Percentiles rank a stretch among this genome's conserved stretches.
These are phyloP conservation scores for Poeciliopsis infans DNA, from an alignment of 2,797 vertebrate species.

Conservation along the genomic window DNA sequence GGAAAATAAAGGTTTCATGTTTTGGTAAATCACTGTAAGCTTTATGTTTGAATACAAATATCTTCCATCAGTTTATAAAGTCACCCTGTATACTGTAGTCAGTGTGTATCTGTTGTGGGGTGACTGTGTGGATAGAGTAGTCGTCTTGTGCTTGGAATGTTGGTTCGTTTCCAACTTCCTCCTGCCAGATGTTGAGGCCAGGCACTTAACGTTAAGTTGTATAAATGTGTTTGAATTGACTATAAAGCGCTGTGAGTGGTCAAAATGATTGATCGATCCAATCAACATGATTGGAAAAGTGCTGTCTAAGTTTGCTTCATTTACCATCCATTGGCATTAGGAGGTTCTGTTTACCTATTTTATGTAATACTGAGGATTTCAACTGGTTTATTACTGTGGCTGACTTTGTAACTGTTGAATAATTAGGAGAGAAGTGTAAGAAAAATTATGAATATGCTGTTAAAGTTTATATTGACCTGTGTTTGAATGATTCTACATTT, in stretches of 20 bases:
- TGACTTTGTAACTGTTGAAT: background rate
- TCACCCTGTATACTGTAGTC: background rate
- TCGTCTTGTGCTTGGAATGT: no score
- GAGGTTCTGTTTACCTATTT: background rate
- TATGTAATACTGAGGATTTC: background rate
- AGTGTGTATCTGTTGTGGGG: background rate
- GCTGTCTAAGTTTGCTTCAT: no score
- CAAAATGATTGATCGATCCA: no score
- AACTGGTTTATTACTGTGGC: background rate
- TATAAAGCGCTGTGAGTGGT: no score
- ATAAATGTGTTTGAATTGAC: no score
- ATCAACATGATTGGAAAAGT: no score
- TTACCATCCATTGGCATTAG: background rate
- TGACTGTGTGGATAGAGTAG: no score
- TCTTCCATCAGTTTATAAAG: background rate
- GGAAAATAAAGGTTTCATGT: slow-evolving; percentile 78
- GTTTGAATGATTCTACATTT: background rate
- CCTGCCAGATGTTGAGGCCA: no score
- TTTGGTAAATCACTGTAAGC: slow-evolving; percentile 67
- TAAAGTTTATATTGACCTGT: background rate
- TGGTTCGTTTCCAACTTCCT: no score
- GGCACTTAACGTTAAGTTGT: no score
- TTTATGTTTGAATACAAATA: background rate
- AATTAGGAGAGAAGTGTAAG: background rate
- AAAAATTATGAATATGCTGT: no score